Evolutionary conservation across 2,113 vertebrate genomes (phyloP), one percentile per base, ranked within the genome.

Genomic region (Neoarius graeffei): DNA sequence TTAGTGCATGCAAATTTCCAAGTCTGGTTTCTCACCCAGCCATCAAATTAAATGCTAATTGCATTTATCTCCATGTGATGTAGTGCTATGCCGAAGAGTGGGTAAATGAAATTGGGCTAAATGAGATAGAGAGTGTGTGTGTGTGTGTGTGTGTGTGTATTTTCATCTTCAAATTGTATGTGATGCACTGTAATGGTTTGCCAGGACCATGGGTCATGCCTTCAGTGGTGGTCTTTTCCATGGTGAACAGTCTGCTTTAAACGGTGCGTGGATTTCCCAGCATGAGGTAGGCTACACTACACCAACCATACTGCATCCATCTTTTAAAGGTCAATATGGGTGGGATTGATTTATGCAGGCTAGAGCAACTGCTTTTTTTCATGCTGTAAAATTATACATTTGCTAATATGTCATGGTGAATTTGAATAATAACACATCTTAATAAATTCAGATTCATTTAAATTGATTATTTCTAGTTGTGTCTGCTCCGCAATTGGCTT

Each of bases 41-140:
- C 83, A 86, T 91, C 83, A 90, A 85, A 85, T 90, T 77, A 85
- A 90, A 87, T 87, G 79, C 56, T 87, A 89, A 89, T 85, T 89
- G 83, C 64, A 60, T 79, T 87, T 85, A 84, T 87, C 56, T 88
- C 52, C 66, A 19, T 80, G 79, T 86, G 69, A 84, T 81, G 86
- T 85, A 50, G 27, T 23, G 23, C 66, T 76, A 73, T 76, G 27
- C 69, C 30, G 67, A 57, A 17, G 50, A 42, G 69, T 57, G 87
- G 54, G 82, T 86, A 19, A 66, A 50, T 1, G 48, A 52, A 5
- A 74, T 64, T n/a, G 35, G 35, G 56, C 57, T 42, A 42, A 42
- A 42, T 42, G 42, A 42, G 42, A 42, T 50, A 13, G 81, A 59
- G 54, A 30, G 83, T 42, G 50, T 56, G 54, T 57, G 83, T 42